Base-by-base conservation (phyloP, 2,113 vertebrate genomes). In the Rostratula benghalensis region DNA sequence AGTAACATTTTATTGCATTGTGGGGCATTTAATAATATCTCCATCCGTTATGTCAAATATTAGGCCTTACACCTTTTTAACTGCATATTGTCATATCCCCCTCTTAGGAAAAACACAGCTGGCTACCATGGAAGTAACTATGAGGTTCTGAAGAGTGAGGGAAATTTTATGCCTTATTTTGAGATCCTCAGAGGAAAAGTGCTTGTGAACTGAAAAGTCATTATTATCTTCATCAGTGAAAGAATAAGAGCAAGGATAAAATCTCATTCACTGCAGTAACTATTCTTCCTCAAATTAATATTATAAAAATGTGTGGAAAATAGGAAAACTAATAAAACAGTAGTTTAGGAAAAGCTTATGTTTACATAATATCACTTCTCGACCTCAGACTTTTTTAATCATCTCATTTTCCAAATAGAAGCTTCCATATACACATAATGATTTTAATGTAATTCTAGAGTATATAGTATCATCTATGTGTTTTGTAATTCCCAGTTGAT, bases 121-220 rank as follows among this genome's bases (percentile, higher is more conserved):
- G 81, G 61, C 68, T 60, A n/a, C 48, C 6, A 60, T 53, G 59
- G 45, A 95, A 91, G 46, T 67, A 87, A 80, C 76, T 50, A 74
- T 46, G 93, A 97, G 48, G 61, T 85, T 79, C 83, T 91, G 70
- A 96, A 91, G 27, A 69, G 57, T 77, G 71, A 94, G 65, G 75
- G 83, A 56, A 93, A 88, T 39, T 90, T 90, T 78, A 51, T 30
- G 27, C 13, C 83, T 71, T 92, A 83, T 87, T 97, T 96, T 97
- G 95, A 97, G 94, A 94, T 96, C 94, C 93, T 94, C 94, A 95
- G 94, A 94, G 59, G 63, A 93, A 86, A 92, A 77, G 54, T 76
- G 83, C 37, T 81, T 61, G 74, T 39, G 63, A 95, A 90, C 53
- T 77, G 54, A 89, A 96, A 88, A 90, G 31, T 50, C 33, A 23